Evolutionary conservation across 1,140 invertebrate genomes (phyloP).

Genomic region (Lethocerus indicus): DNA sequence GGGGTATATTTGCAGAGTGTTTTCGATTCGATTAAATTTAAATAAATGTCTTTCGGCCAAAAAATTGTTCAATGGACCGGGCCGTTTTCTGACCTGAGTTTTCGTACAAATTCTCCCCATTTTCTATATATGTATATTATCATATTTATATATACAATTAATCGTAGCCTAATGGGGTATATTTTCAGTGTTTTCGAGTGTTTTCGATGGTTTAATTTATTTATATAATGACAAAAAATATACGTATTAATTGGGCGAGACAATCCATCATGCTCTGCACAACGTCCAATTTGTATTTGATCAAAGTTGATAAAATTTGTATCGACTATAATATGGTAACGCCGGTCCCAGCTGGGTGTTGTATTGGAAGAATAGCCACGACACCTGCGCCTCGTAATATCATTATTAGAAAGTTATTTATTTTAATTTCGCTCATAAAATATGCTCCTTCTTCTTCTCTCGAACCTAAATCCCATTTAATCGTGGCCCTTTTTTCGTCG

Average conservation of each 20-base stretch:
- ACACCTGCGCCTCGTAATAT: too few relatives aligned
- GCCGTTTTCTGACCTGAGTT: too few relatives aligned
- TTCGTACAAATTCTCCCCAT: not conserved
- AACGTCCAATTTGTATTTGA: constrained; percentile 96
- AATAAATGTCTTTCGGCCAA: too few relatives aligned
- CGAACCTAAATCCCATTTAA: too few relatives aligned
- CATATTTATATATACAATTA: not conserved
- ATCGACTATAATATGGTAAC: constrained; percentile 90
- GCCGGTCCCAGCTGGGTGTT: constrained; percentile 98
- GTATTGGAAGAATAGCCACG: constrained; percentile 96
- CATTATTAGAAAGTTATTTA: too few relatives aligned
- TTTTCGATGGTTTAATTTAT: not conserved
- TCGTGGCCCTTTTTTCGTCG: too few relatives aligned
- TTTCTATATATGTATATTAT: not conserved
- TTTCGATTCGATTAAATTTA: too few relatives aligned
- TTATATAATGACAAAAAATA: constrained; percentile 22
- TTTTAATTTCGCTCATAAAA: too few relatives aligned
- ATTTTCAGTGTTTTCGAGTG: not conserved
- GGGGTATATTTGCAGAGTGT: too few relatives aligned
- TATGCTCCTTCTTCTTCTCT: too few relatives aligned
- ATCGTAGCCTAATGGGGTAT: not conserved
- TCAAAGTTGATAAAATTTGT: constrained; percentile 99
- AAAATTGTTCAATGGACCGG: too few relatives aligned
- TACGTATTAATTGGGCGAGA: constrained; percentile 93
- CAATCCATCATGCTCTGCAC: constrained; percentile 98